A percentile compares a stretch with the other conserved stretches of the same genome.
These are phyloP conservation scores for Myrmecophaga tridactyla DNA, from an alignment of 2,113 vertebrate genomes.

Conservation along the genomic window DNA sequence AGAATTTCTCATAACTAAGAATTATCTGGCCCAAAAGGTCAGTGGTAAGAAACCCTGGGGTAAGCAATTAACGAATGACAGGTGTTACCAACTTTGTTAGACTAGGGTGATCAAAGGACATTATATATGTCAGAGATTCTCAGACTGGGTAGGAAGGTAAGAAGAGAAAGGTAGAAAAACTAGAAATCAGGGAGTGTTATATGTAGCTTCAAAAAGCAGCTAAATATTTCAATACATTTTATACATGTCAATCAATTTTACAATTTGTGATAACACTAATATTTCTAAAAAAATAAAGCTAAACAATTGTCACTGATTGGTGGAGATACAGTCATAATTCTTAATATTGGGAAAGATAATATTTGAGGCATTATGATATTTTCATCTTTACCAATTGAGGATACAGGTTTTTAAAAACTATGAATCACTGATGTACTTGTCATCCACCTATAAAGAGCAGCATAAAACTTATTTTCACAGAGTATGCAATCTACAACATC, in stretches of 20 bases:
- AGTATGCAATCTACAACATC: background rate
- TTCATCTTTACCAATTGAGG: background rate
- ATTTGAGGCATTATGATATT: background rate
- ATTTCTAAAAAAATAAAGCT: background rate
- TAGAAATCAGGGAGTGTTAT: background rate
- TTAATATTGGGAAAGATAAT: background rate
- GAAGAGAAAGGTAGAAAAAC: background rate
- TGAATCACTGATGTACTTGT: background rate
- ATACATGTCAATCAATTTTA: background rate
- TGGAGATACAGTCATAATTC: background rate
- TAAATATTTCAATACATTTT: background rate
- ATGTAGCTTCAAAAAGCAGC: background rate
- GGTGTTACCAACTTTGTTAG: background rate
- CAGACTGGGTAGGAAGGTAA: background rate
- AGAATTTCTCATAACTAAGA: background rate
- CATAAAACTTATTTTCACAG: background rate
- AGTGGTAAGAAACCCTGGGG: background rate
- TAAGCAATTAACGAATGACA: background rate
- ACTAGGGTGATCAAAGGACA: background rate
- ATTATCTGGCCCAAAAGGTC: background rate
- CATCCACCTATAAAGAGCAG: background rate
- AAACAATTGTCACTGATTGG: background rate
- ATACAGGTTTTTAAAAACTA: background rate
- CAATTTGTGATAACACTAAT: background rate
- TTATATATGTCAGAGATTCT: background rate